Percentiles rank a stretch among this genome's conserved stretches.
Evolutionary conservation across 2,797 vertebrate species (phyloP).

Genomic region (Pangasius sanitwongsei): DNA sequence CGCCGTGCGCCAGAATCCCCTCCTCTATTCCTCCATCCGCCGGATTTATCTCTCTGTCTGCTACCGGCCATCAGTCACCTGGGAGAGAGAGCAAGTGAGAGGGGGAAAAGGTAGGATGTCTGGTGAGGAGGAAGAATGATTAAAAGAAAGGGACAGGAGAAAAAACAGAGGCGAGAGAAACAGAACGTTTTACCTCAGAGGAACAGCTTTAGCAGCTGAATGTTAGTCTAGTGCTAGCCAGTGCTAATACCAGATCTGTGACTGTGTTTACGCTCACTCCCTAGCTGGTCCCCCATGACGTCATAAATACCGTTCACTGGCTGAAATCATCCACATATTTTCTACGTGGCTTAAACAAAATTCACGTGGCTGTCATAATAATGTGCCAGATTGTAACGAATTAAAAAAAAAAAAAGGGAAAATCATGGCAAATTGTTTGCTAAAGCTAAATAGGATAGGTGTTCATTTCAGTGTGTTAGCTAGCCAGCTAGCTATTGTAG

Average conservation of each 20-base stretch:
- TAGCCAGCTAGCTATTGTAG: neutral
- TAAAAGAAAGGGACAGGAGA: constrained; percentile 33
- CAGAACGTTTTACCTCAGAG: constrained; percentile 29
- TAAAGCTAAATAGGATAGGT: neutral
- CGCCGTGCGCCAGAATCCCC: constrained; percentile 70
- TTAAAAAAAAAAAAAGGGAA: neutral
- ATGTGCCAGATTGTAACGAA: neutral
- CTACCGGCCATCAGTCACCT: constrained; percentile 84
- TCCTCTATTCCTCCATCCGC: constrained; percentile 62
- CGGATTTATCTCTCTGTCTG: constrained; percentile 86
- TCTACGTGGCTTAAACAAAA: neutral
- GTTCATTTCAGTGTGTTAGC: neutral
- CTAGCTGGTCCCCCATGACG: neutral
- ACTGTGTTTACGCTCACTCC: neutral
- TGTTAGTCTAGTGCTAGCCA: neutral
- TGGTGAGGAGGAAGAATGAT: constrained; percentile 43
- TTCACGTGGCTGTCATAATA: neutral
- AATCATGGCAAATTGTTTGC: neutral
- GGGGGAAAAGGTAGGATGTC: constrained; percentile 34
- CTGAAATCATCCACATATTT: neutral
- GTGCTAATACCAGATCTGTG: neutral
- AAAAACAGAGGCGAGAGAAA: constrained; percentile 2
- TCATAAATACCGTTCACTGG: neutral
- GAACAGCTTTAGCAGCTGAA: constrained; percentile 3
- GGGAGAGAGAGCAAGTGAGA: constrained; percentile 33